These are phyloP conservation scores for Dysdera silvatica DNA, from an alignment of 1,140 invertebrate genomes.

Conservation along the genomic window DNA sequence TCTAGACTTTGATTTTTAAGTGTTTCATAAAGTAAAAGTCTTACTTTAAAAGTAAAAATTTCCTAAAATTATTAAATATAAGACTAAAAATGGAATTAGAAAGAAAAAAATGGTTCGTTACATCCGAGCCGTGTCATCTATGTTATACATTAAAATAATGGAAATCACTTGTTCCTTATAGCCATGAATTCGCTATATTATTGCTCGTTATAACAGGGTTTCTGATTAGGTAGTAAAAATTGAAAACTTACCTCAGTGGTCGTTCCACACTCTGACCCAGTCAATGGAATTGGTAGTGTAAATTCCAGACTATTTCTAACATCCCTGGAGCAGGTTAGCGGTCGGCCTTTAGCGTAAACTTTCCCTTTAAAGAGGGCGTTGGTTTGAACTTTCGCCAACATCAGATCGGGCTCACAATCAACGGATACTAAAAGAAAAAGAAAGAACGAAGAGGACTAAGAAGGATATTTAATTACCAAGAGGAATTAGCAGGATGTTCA, in stretches of 20 bases:
- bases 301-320: conserved; percentile 25
- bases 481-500: not conserved
- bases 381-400: conserved; percentile 21
- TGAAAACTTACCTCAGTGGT: conserved; percentile 22
- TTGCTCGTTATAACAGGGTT: not conserved
- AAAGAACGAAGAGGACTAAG: too few relatives aligned
- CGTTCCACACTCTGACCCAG: conserved; percentile 29
- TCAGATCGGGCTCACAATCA: conserved; percentile 19
- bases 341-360: conserved; percentile 28
- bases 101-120: too few relatives aligned
- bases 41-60: too few relatives aligned
- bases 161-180: too few relatives aligned
- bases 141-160: too few relatives aligned
- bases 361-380: conserved; percentile 31
- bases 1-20: too few relatives aligned
- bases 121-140: too few relatives aligned
- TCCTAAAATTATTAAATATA: too few relatives aligned
- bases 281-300: conserved; percentile 22
- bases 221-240: not conserved
- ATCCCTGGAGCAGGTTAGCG: conserved; percentile 21
- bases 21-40: too few relatives aligned
- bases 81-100: too few relatives aligned
- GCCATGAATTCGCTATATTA: not conserved
- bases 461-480: conserved; percentile 1
- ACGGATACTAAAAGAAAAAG: conserved; percentile 24